Evolutionary conservation across 2,113 vertebrate species (phyloP).

Genomic region (Pteruthius melanotis): DNA sequence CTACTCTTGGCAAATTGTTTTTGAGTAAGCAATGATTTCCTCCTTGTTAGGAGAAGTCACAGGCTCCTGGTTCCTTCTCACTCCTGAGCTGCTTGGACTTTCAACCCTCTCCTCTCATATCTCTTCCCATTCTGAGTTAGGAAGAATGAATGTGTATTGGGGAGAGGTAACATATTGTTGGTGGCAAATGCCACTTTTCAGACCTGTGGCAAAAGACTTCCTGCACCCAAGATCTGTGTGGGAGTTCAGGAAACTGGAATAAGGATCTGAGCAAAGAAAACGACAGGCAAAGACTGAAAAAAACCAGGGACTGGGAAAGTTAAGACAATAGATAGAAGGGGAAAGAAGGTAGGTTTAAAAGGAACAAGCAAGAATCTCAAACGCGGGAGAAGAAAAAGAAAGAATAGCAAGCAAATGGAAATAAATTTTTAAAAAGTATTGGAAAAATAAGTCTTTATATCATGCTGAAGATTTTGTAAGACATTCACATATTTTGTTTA

Average conservation of each 20-base stretch:
- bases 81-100: background rate
- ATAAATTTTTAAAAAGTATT: background rate
- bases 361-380: background rate
- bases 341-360: background rate
- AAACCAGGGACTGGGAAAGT: background rate
- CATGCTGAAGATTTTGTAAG: background rate
- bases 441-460: background rate
- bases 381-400: background rate
- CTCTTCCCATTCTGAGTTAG: background rate
- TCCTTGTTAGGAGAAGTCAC: background rate
- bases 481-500: background rate
- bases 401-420: background rate
- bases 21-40: background rate
- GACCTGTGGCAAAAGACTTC: background rate
- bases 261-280: background rate
- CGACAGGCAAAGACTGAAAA: background rate
- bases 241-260: background rate
- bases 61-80: background rate
- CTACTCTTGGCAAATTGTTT: background rate
- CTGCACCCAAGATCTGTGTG: background rate
- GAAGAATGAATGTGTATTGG: background rate
- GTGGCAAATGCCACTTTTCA: rapidly evolving
- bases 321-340: background rate
- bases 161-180: rapidly evolving
- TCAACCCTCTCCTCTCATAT: background rate